A percentile compares a stretch with the other conserved stretches of the same genome.
phyloP scores from a whole-genome alignment of 2,113 vertebrate species.

The Nicator chloris region DNA sequence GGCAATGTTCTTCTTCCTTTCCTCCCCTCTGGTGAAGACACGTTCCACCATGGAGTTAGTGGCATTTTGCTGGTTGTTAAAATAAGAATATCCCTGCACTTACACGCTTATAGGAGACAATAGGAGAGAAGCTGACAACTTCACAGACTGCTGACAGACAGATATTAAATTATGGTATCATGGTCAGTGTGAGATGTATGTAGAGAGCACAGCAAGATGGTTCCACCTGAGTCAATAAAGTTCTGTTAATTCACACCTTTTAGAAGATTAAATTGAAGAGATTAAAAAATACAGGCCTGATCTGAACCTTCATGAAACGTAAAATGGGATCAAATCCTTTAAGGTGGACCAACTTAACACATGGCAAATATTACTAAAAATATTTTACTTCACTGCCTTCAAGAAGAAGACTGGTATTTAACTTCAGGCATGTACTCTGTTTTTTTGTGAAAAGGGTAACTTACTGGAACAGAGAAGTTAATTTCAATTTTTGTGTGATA shows the following conservation, averaged over 20 bases:
- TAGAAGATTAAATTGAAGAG: neutral
- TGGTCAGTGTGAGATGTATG: neutral
- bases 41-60: accelerated
- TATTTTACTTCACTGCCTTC: neutral
- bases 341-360: neutral
- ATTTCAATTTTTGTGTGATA: neutral
- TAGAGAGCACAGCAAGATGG: neutral
- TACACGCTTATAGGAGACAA: neutral
- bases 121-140: neutral
- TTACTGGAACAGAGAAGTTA: neutral
- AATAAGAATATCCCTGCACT: neutral
- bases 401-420: neutral
- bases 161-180: neutral
- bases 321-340: neutral
- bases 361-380: neutral
- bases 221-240: neutral
- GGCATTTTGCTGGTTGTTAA: neutral
- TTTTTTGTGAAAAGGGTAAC: neutral
- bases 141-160: neutral
- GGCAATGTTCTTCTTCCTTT: neutral
- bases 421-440: neutral
- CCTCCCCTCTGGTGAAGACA: accelerated
- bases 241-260: neutral
- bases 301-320: neutral
- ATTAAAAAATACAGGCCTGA: neutral